A percentile compares a stretch with the other conserved stretches of the same genome.
Evolutionary conservation across 2,888 invertebrate species (phyloP).

Genomic region (Alsophila aescularia): DNA sequence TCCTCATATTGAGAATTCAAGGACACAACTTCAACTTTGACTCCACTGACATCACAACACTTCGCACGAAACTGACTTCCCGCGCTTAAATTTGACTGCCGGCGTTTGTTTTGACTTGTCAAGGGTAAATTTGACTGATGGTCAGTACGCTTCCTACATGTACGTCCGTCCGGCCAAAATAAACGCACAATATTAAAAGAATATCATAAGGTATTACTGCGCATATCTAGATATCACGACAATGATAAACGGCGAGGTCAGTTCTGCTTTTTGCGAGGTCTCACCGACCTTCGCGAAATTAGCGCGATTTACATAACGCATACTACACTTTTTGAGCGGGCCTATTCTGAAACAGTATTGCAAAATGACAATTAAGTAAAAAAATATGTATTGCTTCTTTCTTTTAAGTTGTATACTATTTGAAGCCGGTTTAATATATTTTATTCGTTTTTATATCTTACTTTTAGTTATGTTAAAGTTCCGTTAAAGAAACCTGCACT

Average conservation of each 20-base stretch:
- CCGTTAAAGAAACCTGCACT: no score
- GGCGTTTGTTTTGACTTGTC: slow-evolving; percentile 8
- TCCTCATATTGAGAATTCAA: slow-evolving; percentile 35
- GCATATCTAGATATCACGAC: slow-evolving; percentile 74
- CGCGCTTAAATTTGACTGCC: background rate
- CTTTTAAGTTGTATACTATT: no score
- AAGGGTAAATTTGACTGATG: slow-evolving; percentile 23
- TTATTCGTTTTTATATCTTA: no score
- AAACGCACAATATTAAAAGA: slow-evolving; percentile 59
- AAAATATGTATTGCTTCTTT: no score
- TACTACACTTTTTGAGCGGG: slow-evolving; percentile 54
- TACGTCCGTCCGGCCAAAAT: slow-evolving; percentile 52
- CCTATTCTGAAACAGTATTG: slow-evolving; percentile 10
- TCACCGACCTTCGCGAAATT: slow-evolving; percentile 75
- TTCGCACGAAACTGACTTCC: background rate
- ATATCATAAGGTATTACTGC: slow-evolving; percentile 66
- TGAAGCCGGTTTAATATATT: no score
- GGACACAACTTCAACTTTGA: background rate
- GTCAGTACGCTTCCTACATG: slow-evolving; percentile 2
- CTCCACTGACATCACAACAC: background rate
- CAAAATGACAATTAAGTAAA: background rate
- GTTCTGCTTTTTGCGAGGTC: slow-evolving; percentile 75
- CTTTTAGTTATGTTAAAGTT: no score
- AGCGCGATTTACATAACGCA: slow-evolving; percentile 75
- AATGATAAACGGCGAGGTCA: slow-evolving; percentile 77